Evolutionary conservation across 2,113 vertebrate species (phyloP).

Genomic region (Lucifuga dentata): DNA sequence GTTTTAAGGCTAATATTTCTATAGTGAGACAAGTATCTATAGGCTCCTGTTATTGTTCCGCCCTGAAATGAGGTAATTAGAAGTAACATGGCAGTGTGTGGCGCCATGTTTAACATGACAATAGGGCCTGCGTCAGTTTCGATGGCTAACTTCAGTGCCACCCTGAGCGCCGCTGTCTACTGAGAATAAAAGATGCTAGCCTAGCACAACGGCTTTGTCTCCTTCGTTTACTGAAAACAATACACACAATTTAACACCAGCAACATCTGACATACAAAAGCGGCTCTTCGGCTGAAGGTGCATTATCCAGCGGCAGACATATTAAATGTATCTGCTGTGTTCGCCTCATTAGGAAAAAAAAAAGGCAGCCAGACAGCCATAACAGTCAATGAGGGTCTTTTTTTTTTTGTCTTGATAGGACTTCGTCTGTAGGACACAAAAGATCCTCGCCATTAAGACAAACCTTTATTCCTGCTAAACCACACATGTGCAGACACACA

Average conservation of each 20-base stretch:
- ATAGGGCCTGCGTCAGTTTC: conserved; percentile 62
- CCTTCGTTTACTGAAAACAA: conserved; percentile 89
- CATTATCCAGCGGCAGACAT: conserved; percentile 86
- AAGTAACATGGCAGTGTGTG: conserved; percentile 70
- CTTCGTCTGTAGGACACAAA: conserved; percentile 98
- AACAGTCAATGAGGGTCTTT: conserved; percentile 95
- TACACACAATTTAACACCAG: conserved; percentile 88
- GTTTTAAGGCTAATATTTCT: conserved; percentile 70
- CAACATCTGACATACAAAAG: conserved; percentile 85
- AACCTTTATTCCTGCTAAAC: conserved; percentile 94
- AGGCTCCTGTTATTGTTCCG: conserved; percentile 71
- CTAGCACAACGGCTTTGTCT: conserved; percentile 77
- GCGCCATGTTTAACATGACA: conserved; percentile 78
- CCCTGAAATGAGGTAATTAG: conserved; percentile 74
- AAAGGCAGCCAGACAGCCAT: conserved; percentile 90
- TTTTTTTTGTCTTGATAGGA: conserved; percentile 98
- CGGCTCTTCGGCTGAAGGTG: conserved; percentile 85
- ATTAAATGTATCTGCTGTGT: conserved; percentile 94
- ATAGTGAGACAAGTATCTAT: conserved; percentile 67
- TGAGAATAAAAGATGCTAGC: conserved; percentile 78
- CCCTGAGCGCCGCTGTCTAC: conserved; percentile 57
- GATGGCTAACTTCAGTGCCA: conserved; percentile 70
- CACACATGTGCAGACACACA: conserved; percentile 86
- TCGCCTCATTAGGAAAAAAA: conserved; percentile 94
- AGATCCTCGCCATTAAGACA: conserved; percentile 98